Conservation (phyloP, 1,140 invertebrate species). For the Plodia interpunctella region DNA sequence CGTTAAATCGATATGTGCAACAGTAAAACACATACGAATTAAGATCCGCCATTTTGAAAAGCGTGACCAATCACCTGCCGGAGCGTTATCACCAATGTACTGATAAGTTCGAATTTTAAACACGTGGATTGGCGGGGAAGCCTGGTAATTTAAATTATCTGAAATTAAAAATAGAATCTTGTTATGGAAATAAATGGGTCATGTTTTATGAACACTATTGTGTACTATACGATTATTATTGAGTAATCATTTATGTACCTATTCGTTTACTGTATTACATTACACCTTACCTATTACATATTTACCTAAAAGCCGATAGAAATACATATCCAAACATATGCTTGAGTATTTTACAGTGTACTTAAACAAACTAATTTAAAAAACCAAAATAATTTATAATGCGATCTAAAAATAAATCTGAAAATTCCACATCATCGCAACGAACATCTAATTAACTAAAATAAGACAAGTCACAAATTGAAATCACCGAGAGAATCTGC, state of each 20-base stretch:
- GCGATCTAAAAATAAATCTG: conserved; percentile 5
- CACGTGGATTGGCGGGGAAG: conserved; percentile 47
- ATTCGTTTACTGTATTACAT: neutral
- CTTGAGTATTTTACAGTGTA: neutral
- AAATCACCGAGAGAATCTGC: conserved; percentile 25
- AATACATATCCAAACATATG: neutral
- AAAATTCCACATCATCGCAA: conserved; percentile 18
- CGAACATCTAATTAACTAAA: conserved; percentile 47
- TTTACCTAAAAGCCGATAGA: neutral
- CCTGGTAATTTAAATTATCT: conserved; percentile 31
- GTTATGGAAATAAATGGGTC: conserved; percentile 46
- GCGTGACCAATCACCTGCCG: conserved; percentile 54
- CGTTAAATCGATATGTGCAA: conserved; percentile 23
- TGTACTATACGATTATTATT: conserved; percentile 19
- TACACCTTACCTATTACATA: neutral
- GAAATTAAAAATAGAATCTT: conserved; percentile 49
- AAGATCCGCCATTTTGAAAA: conserved; percentile 57
- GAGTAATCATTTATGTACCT: neutral
- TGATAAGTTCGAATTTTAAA: conserved; percentile 67
- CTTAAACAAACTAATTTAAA: too few species aligned
- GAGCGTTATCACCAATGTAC: conserved; percentile 44
- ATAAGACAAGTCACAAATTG: conserved; percentile 51
- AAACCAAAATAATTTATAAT: conserved; percentile 9
- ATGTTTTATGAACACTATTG: conserved; percentile 34
- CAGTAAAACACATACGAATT: conserved; percentile 11